Base-by-base conservation (phyloP, 2,113 vertebrate genomes). In the Hypanus sabinus region DNA sequence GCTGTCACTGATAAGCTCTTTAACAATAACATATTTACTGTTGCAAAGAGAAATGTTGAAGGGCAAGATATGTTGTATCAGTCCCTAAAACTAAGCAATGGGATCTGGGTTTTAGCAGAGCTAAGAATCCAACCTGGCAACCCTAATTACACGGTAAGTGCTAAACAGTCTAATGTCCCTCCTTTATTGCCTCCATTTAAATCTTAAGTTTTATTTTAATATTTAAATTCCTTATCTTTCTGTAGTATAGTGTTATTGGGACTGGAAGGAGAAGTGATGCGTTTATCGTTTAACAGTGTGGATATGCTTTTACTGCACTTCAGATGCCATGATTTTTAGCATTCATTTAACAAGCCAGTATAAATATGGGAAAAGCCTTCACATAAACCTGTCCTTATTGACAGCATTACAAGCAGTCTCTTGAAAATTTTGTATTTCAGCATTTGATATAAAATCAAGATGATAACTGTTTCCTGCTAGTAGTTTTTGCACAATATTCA, bases 61-160 rank as follows among this genome's bases (percentile, higher is more conserved):
- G 97, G 97, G 38, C 98, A 99, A 95, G 99, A 99, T 96, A 98
- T 99, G 98, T 97, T 99, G n/a, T 99, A 99, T 96, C 98, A 98
- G 96, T 98, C 98, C 79, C 97, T 99, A 95, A 99, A 99, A 95
- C 97, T 99, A 95, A 97, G 97, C 96, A 99, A 99, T 0, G 97
- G 98, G 95, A 99, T 99, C 96, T 99, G 98, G 98, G 97, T 99
- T 94, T 96, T 99, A 96, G 98, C 98, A 0, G 99, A 99, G 96
- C 97, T 99, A 18, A 97, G 98, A 77, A 96, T 99, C 95, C 98
- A 98, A 95, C 96, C 98, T 0, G 97, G 98, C 94, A 99, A 96
- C 94, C 96, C 98, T 94, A 98, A 94, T 96, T 97, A 97, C 96
- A 98, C 95, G 96, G 99, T 99, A 96, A 96, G 97, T 65, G n/a